Base-by-base conservation (phyloP, 2,888 invertebrate species). In the Taenaris catops region DNA sequence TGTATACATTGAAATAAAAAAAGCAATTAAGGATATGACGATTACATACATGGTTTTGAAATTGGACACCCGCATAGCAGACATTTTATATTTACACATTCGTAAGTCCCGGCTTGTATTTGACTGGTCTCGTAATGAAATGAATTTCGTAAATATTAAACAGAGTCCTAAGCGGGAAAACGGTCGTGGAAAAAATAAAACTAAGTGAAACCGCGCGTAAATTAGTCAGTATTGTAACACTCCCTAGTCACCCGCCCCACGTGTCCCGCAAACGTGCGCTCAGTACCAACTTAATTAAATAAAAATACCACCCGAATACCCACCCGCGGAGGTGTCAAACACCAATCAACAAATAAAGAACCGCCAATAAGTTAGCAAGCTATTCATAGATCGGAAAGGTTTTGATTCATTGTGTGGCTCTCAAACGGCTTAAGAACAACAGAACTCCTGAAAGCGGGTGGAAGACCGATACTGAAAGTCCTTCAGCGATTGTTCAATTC, bases 291-390 rank as follows among this genome's bases (percentile, higher is more conserved):
- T 75, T 76, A 75, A 78, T 78, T 76, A 72, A 74, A 78, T 72
- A 78, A 78, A 79, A 79, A 79, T 70, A 74, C 70, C 68, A 58
- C 61, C 65, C 58, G 66, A 67, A 64, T 64, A 63, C 61, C 56
- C 66, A 59, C 63, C 67, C 67, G 64, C 61, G 55, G 65, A 75
- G 68, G 74, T 78, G 79, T 79, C 72, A 78, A 73, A 74, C 73
- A 75, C 63, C 80, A 80, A 81, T 81, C 75, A 78, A 69, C 66
- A 78, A 80, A 84, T 79, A 83, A 80, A 80, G 71, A 66, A 71
- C 67, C 58, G 71, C 68, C 78, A 79, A 79, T 83, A 83, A 83
- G 79, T 81, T 80, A 78, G 74, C 74, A 58, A 58, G 64, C 71
- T 73, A 81, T 79, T 79, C 75, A 74, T 63, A 64, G 66, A 67